phyloP scores from a whole-genome alignment of 2,888 invertebrate species.

The Macrophya annulata region DNA sequence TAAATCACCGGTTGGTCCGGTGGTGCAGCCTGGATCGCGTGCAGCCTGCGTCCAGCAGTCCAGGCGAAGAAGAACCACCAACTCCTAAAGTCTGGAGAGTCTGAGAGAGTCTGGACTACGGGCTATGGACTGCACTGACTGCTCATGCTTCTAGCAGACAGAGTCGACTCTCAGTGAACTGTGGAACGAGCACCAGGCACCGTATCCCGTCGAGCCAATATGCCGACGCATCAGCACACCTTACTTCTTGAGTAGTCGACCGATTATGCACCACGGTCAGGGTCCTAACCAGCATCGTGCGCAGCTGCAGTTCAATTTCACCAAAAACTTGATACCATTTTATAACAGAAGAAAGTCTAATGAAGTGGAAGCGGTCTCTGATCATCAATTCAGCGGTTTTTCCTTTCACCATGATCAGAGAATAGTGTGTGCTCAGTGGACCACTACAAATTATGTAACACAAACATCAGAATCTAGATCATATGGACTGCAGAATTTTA shows the following conservation, averaged over 20 bases:
- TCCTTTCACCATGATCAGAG: not conserved
- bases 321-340: not conserved
- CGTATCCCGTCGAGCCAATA: constrained; percentile 77
- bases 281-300: constrained; percentile 23
- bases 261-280: constrained; percentile 65
- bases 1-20: constrained; percentile 73
- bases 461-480: not conserved
- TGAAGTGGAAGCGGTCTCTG: not conserved
- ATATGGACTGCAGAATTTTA: not conserved
- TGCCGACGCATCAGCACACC: constrained; percentile 74
- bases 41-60: constrained; percentile 61
- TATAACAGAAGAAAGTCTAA: not conserved
- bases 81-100: constrained; percentile 55
- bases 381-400: not conserved
- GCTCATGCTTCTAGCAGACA: constrained; percentile 30
- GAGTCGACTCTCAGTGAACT: constrained; percentile 10
- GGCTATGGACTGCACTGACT: constrained; percentile 30
- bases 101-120: constrained; percentile 19
- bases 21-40: constrained; percentile 69
- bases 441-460: not conserved
- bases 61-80: constrained; percentile 54
- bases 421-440: not conserved
- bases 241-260: constrained; percentile 76
- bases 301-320: not conserved
- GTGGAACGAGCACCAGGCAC: constrained; percentile 45